These are phyloP conservation scores for Phaedon cochleariae DNA, from an alignment of 2,888 invertebrate species.

Conservation along the genomic window DNA sequence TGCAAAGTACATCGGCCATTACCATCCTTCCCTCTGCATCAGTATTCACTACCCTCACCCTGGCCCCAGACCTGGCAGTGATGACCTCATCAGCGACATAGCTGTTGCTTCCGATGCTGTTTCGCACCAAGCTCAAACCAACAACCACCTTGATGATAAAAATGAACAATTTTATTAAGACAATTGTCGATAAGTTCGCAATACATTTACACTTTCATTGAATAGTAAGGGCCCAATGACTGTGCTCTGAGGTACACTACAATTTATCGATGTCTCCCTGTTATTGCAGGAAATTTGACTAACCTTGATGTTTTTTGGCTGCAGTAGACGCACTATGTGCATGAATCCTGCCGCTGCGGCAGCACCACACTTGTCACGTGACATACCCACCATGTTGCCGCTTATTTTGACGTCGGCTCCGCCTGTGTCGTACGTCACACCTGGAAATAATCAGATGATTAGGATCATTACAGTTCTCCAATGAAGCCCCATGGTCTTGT, in stretches of 20 bases:
- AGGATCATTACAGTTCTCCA: too few species aligned
- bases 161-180: too few species aligned
- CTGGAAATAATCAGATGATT: constrained; percentile 26
- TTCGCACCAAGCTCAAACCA: constrained; percentile 86
- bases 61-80: constrained; percentile 80
- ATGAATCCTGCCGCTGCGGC: constrained; percentile 93
- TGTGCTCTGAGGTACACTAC: too few species aligned
- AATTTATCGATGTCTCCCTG: too few species aligned
- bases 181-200: too few species aligned
- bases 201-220: too few species aligned
- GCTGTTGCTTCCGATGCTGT: constrained; percentile 87
- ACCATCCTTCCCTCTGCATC: constrained; percentile 96
- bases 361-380: constrained; percentile 94
- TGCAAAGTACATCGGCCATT: constrained; percentile 88
- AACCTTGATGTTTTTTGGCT: constrained; percentile 73
- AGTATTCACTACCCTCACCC: constrained; percentile 90
- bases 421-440: constrained; percentile 89
- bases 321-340: constrained; percentile 72
- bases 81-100: constrained; percentile 94
- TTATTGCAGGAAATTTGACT: too few species aligned
- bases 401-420: constrained; percentile 86
- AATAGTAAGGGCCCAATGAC: too few species aligned
- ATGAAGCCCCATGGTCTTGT: too few species aligned
- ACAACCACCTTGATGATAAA: constrained; percentile 69
- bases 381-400: constrained; percentile 87